phyloP scores from a whole-genome alignment of 35 echinoderm and acorn worm species.

The Ophioderma brevispina region DNA sequence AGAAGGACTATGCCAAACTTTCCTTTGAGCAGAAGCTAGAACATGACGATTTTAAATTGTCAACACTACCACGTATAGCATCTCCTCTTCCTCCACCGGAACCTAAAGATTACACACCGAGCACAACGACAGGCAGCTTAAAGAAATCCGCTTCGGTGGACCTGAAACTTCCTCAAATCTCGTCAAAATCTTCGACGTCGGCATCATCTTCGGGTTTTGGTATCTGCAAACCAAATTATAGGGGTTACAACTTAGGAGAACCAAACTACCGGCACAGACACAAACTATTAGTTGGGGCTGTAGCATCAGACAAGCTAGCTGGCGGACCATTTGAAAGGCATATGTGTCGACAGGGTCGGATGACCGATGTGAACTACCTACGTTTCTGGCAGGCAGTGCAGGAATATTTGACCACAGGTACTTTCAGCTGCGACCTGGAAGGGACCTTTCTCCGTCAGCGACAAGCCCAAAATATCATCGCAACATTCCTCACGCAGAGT shows the following conservation, averaged over 20 bases:
- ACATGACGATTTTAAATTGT: constrained; percentile 22
- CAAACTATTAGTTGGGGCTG: constrained; percentile 45
- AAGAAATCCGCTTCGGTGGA: background rate
- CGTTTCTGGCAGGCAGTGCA: constrained; percentile 80
- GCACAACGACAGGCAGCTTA: background rate
- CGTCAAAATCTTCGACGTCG: background rate
- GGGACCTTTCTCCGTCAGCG: constrained; percentile 22
- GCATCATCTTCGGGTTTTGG: background rate
- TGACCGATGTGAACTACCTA: constrained; percentile 53
- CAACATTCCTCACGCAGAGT: constrained; percentile 35
- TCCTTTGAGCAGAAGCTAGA: constrained; percentile 58
- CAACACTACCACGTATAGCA: constrained; percentile 7
- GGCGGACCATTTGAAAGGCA: constrained; percentile 80
- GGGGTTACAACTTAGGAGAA: constrained; percentile 48
- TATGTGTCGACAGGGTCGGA: constrained; percentile 25
- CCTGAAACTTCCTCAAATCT: constrained; percentile 21
- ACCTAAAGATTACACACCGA: background rate
- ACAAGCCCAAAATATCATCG: constrained; percentile 46
- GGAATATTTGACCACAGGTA: constrained; percentile 55
- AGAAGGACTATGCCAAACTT: constrained; percentile 27
- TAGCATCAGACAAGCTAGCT: constrained; percentile 74
- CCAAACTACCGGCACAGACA: constrained; percentile 44
- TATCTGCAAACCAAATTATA: constrained; percentile 55
- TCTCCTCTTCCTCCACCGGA: background rate
- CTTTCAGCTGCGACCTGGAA: constrained; percentile 22